These are phyloP conservation scores for Oncopodura yosiiana DNA, from an alignment of 1,140 invertebrate species.

Conservation along the genomic window DNA sequence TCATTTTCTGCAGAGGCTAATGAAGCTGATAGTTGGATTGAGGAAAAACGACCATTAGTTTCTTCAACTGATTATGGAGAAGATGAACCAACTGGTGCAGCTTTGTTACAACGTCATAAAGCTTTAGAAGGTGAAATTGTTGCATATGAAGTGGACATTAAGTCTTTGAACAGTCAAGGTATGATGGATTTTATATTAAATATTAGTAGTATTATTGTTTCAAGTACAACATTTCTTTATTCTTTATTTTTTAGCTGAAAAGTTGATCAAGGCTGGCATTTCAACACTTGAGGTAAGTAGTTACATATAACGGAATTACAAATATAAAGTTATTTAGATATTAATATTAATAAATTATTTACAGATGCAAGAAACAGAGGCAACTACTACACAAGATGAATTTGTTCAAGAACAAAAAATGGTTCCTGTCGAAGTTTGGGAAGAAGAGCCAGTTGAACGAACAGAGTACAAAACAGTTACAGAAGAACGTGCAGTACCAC, in stretches of 20 bases:
- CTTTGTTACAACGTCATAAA: conserved; percentile 71
- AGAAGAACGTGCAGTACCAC: conserved; percentile 76
- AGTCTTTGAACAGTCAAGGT: conserved; percentile 70
- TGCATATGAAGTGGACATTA: conserved; percentile 81
- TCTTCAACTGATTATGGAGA: conserved; percentile 76
- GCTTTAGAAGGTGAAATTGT: conserved; percentile 83
- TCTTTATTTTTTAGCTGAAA: too few species aligned
- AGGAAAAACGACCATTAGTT: conserved; percentile 80
- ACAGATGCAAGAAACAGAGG: conserved; percentile 50
- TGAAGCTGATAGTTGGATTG: conserved; percentile 94
- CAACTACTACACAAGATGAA: conserved; percentile 50
- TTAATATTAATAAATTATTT: conserved; percentile 6
- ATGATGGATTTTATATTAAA: too few species aligned
- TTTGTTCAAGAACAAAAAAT: conserved; percentile 50
- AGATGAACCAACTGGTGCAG: conserved; percentile 80
- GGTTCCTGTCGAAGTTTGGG: conserved; percentile 80
- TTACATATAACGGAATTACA: too few species aligned
- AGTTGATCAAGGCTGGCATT: conserved; percentile 67
- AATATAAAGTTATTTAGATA: conserved; percentile 12
- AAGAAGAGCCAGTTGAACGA: conserved; percentile 76
- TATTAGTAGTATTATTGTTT: too few species aligned
- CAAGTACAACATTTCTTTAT: too few species aligned
- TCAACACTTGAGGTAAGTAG: conserved; percentile 57
- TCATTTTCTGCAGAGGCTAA: conserved; percentile 94
- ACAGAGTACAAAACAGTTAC: conserved; percentile 71